Base-by-base conservation (phyloP, 1,140 invertebrate genomes). In the Drosophila lini region DNA sequence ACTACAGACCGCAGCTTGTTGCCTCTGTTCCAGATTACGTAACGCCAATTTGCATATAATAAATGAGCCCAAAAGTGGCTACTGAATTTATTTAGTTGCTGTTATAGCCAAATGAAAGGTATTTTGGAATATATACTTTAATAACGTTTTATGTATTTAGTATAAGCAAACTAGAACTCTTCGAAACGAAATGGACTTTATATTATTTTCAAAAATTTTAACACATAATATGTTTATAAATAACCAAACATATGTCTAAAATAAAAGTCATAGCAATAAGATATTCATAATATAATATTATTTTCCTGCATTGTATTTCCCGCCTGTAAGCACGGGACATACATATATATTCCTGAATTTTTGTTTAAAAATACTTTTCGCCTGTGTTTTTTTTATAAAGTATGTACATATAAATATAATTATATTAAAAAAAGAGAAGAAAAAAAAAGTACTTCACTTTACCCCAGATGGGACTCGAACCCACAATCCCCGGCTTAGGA, bases 401-500 rank as follows among this genome's bases (percentile, higher is more conserved):
- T 19, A 32, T 3, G 40, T 15, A 10, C 5, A 15, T 4, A 32
- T 19, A 58, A 32, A 22, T 13, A 28, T 19, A 19, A 19, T 19
- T 19, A 38, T 22, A 25, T 4, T 9, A 38, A 31, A n/a, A 19
- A 3, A n/a, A 13, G 4, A 61, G n/a, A 25, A 5, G 11, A 34
- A 53, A 62, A 69, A 38, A 69, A 38, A 70, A 47, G 5, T 48
- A 25, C 11, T 28, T 3, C 0, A 9, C 65, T 48, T 70, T 71
- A 71, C 68, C 68, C 65, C 68, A 71, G 68, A 71, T 71, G 68
- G 68, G 68, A 71, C 68, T 71, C 68, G 68, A 71, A 71, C 68
- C 68, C 68, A 71, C 68, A 71, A 71, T 71, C 69, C 69, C 69
- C 69, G 69, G 69, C 69, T 73, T 73, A 73, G 69, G 67, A 73